Evolutionary conservation across 2,113 vertebrate species (phyloP), one percentile per base, ranked within the genome.

Genomic region (Pelobates fuscus): DNA sequence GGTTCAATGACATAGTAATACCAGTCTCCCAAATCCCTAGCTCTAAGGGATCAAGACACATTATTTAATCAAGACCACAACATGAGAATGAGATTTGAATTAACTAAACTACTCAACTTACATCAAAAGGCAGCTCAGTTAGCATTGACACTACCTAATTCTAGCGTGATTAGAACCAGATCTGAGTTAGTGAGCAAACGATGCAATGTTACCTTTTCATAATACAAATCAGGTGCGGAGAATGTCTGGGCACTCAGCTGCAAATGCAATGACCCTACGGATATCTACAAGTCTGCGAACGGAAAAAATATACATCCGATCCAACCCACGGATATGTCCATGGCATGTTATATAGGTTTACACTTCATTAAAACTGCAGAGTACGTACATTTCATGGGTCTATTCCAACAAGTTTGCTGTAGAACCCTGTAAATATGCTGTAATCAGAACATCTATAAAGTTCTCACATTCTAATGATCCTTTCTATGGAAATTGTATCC

Each of bases 281-380:
- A 49, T 18, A 30, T 32, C n/a, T 23, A 71, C 41, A 37, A 32
- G 57, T 20, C 57, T 71, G 15, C 12, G 15, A 17, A 49, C 17
- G 15, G 11, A 29, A 58, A 58, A 61, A 6, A n/a, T 27, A 61
- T 70, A 37, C 21, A 57, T 71, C 21, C 58, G 18, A 18, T 71
- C 23, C 32, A 49, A 18, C 17, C 14, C 55, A 43, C 43, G 1
- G 8, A 46, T 46, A 46, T 57, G 44, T 44, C 15, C 18, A 46
- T 61, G 57, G 37, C 57, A 71, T 30, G 57, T 46, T 60, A 61
- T 60, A 60, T 46, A 41, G 23, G 23, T 71, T 71, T 71, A 46
- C 57, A 61, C 68, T 46, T 71, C 68, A 61, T 60, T 71, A 71
- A 60, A 44, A 6, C 37, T 60, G 0, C 12, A 46, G 4, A 21